A percentile compares a stretch with the other conserved stretches of the same genome.
Evolutionary conservation across 2,113 vertebrate species (phyloP).

Genomic region (Nothobranchius furzeri): DNA sequence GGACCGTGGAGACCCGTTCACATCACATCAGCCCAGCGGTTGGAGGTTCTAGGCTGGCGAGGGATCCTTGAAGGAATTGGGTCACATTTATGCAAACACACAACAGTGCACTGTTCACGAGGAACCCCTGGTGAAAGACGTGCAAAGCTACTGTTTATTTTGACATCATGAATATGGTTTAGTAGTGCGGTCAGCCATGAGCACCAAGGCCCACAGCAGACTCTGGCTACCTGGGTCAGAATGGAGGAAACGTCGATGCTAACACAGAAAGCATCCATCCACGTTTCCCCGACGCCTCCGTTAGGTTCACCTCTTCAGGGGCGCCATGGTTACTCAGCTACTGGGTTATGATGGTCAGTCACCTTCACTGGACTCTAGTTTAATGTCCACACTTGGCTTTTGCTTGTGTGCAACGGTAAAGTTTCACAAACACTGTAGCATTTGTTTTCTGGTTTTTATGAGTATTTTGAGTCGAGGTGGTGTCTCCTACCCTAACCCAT

Average conservation of each 20-base stretch:
- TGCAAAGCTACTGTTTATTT: conserved; percentile 17
- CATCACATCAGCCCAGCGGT: conserved; percentile 25
- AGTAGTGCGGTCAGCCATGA: conserved; percentile 33
- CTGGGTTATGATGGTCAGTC: conserved; percentile 18
- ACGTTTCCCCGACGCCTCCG: conserved; percentile 14
- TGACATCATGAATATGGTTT: conserved; percentile 21
- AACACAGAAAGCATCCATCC: conserved; percentile 5
- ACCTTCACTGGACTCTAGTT: conserved; percentile 63
- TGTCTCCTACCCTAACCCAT: conserved; percentile 69
- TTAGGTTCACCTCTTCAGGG: too few relatives aligned
- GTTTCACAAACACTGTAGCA: conserved; percentile 74
- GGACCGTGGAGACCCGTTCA: conserved; percentile 55
- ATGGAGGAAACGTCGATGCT: not conserved
- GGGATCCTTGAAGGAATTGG: conserved; percentile 1
- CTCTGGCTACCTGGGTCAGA: not conserved
- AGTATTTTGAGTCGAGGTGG: conserved; percentile 46
- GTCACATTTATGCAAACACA: conserved; percentile 31
- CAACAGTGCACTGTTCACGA: conserved; percentile 40
- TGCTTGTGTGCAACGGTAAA: conserved; percentile 84
- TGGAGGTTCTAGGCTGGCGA: conserved; percentile 25
- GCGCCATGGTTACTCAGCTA: conserved; percentile 1
- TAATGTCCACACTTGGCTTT: conserved; percentile 72
- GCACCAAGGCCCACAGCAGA: not conserved
- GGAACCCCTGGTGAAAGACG: not conserved
- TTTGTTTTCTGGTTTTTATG: conserved; percentile 74